phyloP scores from a whole-genome alignment of 53 echinoderm and acorn worm species.

The Echinometra lucunter region DNA sequence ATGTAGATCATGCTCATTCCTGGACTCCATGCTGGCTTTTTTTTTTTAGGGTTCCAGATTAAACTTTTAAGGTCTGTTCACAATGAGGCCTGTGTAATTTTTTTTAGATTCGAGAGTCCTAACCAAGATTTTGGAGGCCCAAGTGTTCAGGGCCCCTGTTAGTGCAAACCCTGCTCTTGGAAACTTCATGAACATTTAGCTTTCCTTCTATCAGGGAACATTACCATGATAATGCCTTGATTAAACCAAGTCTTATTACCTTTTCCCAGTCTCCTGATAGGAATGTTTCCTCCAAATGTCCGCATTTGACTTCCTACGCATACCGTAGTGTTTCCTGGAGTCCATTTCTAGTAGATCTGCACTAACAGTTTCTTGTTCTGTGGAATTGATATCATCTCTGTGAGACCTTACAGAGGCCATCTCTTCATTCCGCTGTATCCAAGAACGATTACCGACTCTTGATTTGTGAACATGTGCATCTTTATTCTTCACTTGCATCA shows the following conservation, averaged over 20 bases:
- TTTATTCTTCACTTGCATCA: neutral
- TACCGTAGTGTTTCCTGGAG: slow-evolving; percentile 65
- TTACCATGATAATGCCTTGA: neutral
- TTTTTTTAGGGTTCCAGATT: too few species aligned
- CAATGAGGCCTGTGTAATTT: too few species aligned
- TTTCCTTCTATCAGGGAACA: neutral
- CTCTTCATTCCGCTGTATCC: neutral
- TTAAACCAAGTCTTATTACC: neutral
- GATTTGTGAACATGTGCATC: neutral
- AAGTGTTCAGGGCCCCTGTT: too few species aligned
- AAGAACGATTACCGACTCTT: too few species aligned
- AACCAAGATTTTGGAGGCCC: too few species aligned
- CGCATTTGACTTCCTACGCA: slow-evolving; percentile 53
- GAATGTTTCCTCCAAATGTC: neutral
- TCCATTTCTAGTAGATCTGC: slow-evolving; percentile 49
- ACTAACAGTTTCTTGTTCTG: slow-evolving; percentile 49
- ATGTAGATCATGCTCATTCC: too few species aligned
- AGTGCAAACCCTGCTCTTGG: too few species aligned
- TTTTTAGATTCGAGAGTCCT: too few species aligned
- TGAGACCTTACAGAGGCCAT: neutral
- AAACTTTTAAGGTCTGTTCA: too few species aligned
- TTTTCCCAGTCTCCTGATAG: neutral
- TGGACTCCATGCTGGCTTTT: too few species aligned
- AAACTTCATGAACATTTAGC: too few species aligned
- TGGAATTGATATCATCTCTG: neutral